phyloP scores from a whole-genome alignment of 2,888 invertebrate genomes.

The Pemphredon lugubris region DNA sequence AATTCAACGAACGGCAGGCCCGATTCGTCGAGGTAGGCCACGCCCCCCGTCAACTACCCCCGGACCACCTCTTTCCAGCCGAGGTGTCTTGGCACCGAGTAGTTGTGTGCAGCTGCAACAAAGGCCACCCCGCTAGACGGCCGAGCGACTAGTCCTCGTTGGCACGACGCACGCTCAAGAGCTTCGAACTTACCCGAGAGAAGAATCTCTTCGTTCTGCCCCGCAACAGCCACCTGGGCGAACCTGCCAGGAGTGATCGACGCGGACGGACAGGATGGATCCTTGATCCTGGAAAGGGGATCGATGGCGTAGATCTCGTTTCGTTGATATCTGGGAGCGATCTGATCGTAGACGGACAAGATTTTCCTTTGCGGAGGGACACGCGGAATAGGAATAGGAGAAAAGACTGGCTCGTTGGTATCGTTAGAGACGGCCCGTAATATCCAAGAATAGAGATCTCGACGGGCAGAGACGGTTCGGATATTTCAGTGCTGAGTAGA shows the following conservation, averaged over 20 bases:
- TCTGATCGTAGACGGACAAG: too few species aligned
- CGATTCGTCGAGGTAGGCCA: constrained; percentile 68
- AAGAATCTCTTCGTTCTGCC: neutral
- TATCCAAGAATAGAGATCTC: too few species aligned
- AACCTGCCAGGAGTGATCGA: constrained; percentile 6
- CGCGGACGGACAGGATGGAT: neutral
- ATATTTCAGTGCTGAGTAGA: too few species aligned
- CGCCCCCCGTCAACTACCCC: constrained; percentile 65
- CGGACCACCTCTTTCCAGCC: constrained; percentile 64
- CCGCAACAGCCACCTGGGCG: constrained; percentile 3
- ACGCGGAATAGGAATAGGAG: neutral
- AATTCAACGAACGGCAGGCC: constrained; percentile 20
- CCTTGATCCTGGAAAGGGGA: neutral
- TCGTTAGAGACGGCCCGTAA: too few species aligned
- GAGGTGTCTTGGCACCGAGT: constrained; percentile 48
- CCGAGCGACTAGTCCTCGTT: constrained; percentile 75
- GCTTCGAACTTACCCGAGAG: constrained; percentile 46
- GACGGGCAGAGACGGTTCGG: too few species aligned
- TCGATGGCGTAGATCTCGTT: neutral
- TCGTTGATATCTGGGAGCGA: too few species aligned
- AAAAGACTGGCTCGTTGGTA: too few species aligned
- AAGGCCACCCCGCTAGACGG: constrained; percentile 67
- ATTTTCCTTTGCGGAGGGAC: too few species aligned
- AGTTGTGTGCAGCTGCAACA: constrained; percentile 67
- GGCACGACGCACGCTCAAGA: constrained; percentile 75